Percentiles rank a stretch among this genome's conserved stretches.
These are phyloP conservation scores for Embiotoca jacksoni DNA, from an alignment of 2,113 vertebrate genomes.

Conservation along the genomic window DNA sequence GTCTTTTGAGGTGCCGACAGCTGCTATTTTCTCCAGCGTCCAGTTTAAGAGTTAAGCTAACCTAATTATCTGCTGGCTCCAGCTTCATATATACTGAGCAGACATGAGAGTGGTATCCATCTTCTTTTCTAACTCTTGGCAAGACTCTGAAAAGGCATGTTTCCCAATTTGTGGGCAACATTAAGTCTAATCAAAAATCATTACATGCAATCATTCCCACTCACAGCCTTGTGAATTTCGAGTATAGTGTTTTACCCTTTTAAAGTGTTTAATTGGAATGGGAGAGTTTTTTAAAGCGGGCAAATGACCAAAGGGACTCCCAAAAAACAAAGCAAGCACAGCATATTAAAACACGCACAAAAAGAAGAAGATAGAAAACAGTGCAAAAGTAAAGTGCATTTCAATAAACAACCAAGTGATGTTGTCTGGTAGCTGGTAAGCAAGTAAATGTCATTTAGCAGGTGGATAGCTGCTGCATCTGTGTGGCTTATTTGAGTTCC, in stretches of 20 bases:
- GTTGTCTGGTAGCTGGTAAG: slow-evolving; percentile 27
- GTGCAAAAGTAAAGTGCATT: slow-evolving; percentile 33
- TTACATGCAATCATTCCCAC: too few species aligned
- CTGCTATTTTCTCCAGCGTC: too few species aligned
- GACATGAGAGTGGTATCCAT: too few species aligned
- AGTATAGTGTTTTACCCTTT: background rate
- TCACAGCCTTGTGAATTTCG: too few species aligned
- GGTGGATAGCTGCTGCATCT: slow-evolving; percentile 32
- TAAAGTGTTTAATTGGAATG: background rate
- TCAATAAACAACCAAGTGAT: slow-evolving; percentile 43
- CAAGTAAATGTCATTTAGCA: slow-evolving; percentile 52
- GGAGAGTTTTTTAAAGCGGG: background rate
- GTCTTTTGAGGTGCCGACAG: too few species aligned
- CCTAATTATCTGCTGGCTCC: too few species aligned
- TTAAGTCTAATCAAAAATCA: background rate
- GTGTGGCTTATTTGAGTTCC: slow-evolving; percentile 26
- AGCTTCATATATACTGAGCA: too few species aligned
- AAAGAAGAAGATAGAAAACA: background rate
- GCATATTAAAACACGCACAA: background rate
- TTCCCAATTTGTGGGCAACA: background rate
- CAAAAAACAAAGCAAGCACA: background rate
- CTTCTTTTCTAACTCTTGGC: too few species aligned
- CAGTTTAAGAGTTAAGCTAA: too few species aligned
- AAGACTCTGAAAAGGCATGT: too few species aligned
- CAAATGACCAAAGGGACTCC: background rate